Conservation (phyloP, 2,888 invertebrate species). For the Itoplectis maculator region DNA sequence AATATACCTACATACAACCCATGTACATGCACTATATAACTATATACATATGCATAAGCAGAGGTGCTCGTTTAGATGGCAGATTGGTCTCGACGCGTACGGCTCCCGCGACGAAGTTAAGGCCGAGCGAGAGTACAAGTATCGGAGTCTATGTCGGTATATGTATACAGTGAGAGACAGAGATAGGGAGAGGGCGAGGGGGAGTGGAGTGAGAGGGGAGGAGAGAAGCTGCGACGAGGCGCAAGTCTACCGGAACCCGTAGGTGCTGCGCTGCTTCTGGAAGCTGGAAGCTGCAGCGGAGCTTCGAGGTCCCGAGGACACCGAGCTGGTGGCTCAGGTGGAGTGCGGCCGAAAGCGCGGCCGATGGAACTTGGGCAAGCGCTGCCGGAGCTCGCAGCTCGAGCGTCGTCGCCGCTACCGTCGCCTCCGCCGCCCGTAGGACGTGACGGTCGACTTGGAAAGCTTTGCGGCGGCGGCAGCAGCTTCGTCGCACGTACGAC, state of each 20-base stretch:
- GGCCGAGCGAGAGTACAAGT: not conserved
- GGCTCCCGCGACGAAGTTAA: constrained; percentile 2
- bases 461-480: constrained; percentile 25
- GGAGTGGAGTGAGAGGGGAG: not conserved
- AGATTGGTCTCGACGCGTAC: constrained; percentile 61
- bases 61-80: constrained; percentile 61
- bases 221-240: not conserved
- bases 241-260: not conserved
- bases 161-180: too few relatives aligned
- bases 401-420: not conserved
- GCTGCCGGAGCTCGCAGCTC: constrained; percentile 55
- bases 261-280: constrained; percentile 2
- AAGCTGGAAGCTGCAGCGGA: not conserved
- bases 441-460: constrained; percentile 20
- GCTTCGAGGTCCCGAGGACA: not conserved
- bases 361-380: constrained; percentile 72
- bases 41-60: not conserved
- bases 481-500: constrained; percentile 30
- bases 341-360: constrained; percentile 15
- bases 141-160: too few relatives aligned
- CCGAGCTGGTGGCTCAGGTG: not conserved
- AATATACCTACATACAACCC: too few relatives aligned
- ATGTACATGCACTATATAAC: too few relatives aligned
- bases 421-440: too few relatives aligned
- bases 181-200: too few relatives aligned